phyloP scores from a whole-genome alignment of 30 jellyfish, hydroid and myxozoan species.

The Turritopsis dohrnii region DNA sequence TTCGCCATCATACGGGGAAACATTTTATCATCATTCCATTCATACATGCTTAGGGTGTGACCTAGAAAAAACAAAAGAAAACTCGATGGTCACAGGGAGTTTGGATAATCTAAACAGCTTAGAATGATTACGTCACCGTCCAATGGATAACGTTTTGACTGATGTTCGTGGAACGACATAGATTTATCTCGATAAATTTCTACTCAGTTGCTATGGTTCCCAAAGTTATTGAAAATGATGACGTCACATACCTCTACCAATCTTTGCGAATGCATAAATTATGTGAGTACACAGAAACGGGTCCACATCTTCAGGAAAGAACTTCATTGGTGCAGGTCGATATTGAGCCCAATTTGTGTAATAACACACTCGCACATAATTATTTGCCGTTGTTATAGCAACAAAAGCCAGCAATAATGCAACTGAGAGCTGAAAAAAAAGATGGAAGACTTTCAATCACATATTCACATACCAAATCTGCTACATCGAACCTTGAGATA shows the following conservation, averaged over 20 bases:
- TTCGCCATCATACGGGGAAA: constrained; percentile 46
- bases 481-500: background rate
- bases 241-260: constrained; percentile 14
- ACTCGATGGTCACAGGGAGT: background rate
- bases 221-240: background rate
- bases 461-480: background rate
- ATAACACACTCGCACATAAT: constrained; percentile 40
- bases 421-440: constrained; percentile 8
- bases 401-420: background rate
- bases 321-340: constrained; percentile 48
- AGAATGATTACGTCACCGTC: background rate
- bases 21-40: constrained; percentile 84
- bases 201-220: too few species aligned
- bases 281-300: constrained; percentile 39
- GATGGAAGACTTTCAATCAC: background rate
- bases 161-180: background rate
- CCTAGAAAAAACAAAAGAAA: background rate
- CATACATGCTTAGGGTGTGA: constrained; percentile 58
- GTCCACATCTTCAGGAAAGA: constrained; percentile 38
- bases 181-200: too few species aligned
- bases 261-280: constrained; percentile 38
- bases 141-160: background rate
- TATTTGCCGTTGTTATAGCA: constrained; percentile 15
- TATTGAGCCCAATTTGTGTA: constrained; percentile 56
- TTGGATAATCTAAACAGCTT: background rate